Conservation (phyloP, 2,888 invertebrate genomes). For the Synanthedon andrenaeformis region DNA sequence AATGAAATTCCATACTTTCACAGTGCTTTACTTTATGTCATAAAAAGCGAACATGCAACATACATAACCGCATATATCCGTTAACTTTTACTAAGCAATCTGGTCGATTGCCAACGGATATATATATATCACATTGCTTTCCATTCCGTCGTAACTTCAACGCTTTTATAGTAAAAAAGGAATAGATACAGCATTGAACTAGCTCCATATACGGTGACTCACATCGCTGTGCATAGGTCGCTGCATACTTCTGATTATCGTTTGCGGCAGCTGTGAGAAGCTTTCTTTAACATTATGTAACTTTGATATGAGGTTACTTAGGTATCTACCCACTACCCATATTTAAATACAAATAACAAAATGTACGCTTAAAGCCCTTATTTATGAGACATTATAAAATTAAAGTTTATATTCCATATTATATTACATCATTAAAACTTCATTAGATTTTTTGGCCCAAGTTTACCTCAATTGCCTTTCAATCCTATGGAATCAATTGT, state of each 20-base stretch:
- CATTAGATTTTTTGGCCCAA: no score
- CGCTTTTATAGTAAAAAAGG: slow-evolving; percentile 11
- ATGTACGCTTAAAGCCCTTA: no score
- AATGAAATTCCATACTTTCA: neutral
- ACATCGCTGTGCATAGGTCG: neutral
- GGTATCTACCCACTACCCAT: no score
- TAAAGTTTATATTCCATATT: no score
- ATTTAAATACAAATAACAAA: no score
- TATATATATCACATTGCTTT: slow-evolving; percentile 10
- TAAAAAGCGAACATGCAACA: neutral
- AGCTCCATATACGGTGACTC: slow-evolving; percentile 8
- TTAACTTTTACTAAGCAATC: neutral
- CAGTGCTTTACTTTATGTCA: neutral
- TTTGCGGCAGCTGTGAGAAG: slow-evolving; percentile 5
- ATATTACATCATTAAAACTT: no score
- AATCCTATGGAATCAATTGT: no score
- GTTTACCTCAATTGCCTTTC: no score
- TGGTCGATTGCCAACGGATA: slow-evolving; percentile 3
- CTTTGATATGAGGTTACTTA: neutral
- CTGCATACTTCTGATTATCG: neutral
- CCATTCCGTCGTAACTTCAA: slow-evolving; percentile 8
- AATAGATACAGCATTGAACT: slow-evolving; percentile 11
- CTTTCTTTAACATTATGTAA: slow-evolving; percentile 3
- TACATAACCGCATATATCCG: neutral
- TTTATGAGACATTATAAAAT: no score